Percentiles rank a stretch among this genome's conserved stretches.
phyloP scores from a whole-genome alignment of 2,113 vertebrate species.

The Kobus ellipsiprymnus region DNA sequence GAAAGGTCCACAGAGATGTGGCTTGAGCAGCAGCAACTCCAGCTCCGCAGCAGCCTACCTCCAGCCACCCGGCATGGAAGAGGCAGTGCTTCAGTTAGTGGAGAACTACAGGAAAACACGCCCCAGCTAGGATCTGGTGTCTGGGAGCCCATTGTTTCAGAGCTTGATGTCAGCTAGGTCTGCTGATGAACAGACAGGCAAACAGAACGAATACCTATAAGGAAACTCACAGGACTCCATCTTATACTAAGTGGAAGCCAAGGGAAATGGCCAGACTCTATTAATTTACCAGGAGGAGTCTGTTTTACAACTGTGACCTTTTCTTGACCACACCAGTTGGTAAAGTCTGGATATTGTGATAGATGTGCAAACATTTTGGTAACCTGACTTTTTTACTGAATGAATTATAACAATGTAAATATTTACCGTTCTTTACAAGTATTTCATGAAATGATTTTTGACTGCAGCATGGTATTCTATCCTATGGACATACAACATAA shows the following conservation, averaged over 20 bases:
- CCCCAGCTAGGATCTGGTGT: background rate
- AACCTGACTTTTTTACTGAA: background rate
- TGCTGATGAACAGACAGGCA: too few relatives aligned
- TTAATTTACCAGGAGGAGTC: background rate
- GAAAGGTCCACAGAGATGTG: background rate
- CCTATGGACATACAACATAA: background rate
- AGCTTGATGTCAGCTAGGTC: background rate
- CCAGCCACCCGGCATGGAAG: background rate
- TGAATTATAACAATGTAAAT: background rate
- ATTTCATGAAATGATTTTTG: slow-evolving; percentile 24
- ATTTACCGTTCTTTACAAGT: background rate
- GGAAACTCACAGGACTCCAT: background rate
- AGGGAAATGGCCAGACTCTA: background rate
- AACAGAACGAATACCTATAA: background rate
- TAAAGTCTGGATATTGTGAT: background rate
- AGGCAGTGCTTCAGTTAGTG: background rate
- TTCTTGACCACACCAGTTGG: background rate
- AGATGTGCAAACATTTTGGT: background rate
- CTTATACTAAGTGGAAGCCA: background rate
- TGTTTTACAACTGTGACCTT: too few relatives aligned
- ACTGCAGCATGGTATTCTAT: background rate
- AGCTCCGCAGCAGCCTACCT: background rate
- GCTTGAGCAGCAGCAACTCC: too few relatives aligned
- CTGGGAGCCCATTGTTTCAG: background rate
- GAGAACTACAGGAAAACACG: background rate